Evolutionary conservation across 2,888 invertebrate species (phyloP).

Genomic region (Myathropa florea): DNA sequence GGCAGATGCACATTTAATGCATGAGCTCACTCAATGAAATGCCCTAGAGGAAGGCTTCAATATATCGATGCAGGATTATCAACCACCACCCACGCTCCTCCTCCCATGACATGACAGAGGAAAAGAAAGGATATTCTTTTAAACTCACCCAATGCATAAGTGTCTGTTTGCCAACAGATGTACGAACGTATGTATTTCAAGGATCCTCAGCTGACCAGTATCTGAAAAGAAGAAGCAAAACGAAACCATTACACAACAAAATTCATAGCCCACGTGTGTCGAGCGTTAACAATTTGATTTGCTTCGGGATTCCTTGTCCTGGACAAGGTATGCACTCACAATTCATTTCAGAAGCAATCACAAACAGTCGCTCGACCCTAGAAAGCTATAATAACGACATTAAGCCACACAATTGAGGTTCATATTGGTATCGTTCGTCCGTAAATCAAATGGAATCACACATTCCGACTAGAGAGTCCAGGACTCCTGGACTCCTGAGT

Average conservation of each 20-base stretch:
- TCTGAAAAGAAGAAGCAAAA: slow-evolving; percentile 37
- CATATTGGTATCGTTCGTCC: not conserved
- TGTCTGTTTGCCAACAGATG: not conserved
- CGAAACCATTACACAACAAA: not conserved
- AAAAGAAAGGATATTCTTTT: not conserved
- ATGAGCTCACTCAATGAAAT: not conserved
- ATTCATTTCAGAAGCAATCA: not conserved
- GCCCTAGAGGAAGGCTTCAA: not conserved
- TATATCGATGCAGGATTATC: not conserved
- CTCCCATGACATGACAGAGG: too few relatives aligned
- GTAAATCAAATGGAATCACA: slow-evolving; percentile 13
- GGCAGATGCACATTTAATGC: not conserved
- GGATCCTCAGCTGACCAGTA: not conserved
- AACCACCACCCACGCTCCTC: not conserved
- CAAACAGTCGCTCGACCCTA: not conserved
- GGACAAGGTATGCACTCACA: not conserved
- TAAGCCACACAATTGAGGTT: not conserved
- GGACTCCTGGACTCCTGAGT: not conserved
- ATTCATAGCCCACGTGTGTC: not conserved
- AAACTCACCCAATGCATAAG: not conserved
- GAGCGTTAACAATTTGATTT: not conserved
- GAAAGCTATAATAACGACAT: not conserved
- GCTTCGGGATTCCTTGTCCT: not conserved
- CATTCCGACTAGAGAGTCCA: not conserved
- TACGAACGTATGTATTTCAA: not conserved